Conservation (phyloP, 1,140 invertebrate genomes). For the Drosophila arawakana region DNA sequence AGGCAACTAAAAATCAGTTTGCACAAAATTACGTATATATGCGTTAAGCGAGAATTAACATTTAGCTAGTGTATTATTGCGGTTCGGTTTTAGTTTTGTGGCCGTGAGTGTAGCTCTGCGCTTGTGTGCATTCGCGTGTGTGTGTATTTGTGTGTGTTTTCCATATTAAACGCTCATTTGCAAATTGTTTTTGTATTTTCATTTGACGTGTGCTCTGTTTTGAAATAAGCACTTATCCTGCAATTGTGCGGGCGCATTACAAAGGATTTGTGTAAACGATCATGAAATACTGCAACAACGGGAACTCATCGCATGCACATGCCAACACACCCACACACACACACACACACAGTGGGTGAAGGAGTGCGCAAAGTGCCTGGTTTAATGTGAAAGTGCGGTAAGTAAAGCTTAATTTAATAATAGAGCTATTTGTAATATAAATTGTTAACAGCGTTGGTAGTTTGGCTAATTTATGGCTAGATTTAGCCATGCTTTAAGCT, state of each 20-base stretch:
- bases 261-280: slow-evolving; percentile 37
- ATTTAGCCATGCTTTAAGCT: too few relatives aligned
- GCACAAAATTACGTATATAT: slow-evolving; percentile 73
- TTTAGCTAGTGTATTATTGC: slow-evolving; percentile 67
- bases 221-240: slow-evolving; percentile 25
- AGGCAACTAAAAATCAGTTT: slow-evolving; percentile 78
- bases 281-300: slow-evolving; percentile 6
- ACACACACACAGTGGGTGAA: background rate
- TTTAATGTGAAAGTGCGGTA: background rate
- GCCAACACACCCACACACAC: background rate
- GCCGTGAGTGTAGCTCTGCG: background rate
- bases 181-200: slow-evolving; percentile 36
- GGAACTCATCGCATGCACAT: background rate
- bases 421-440: too few relatives aligned
- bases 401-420: too few relatives aligned
- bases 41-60: slow-evolving; percentile 74
- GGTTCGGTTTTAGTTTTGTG: slow-evolving; percentile 37
- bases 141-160: background rate
- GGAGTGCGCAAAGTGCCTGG: background rate
- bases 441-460: too few relatives aligned
- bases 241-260: slow-evolving; percentile 39
- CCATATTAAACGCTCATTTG: slow-evolving; percentile 20
- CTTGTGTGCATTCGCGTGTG: background rate
- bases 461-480: too few relatives aligned
- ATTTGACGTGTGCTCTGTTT: slow-evolving; percentile 18